Conservation (phyloP, 2,888 invertebrate species). For the Anoplius nigerrimus region DNA sequence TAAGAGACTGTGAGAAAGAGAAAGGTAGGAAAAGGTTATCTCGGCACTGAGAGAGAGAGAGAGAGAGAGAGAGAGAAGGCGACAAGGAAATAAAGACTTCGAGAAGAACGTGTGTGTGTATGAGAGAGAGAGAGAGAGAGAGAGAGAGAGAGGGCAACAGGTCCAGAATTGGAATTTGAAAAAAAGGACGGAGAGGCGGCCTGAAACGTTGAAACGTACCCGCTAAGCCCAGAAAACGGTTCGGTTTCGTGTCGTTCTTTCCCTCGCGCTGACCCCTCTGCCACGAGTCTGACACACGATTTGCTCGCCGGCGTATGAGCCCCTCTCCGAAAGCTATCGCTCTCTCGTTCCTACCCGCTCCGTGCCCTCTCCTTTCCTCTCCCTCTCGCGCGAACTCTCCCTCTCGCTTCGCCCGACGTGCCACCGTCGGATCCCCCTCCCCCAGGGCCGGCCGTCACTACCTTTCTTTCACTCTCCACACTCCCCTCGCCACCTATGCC, state of each 20-base stretch:
- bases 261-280: slow-evolving; percentile 73
- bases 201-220: slow-evolving; percentile 65
- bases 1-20: not conserved
- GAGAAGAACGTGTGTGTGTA: too few relatives aligned
- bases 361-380: not conserved
- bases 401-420: not conserved
- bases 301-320: slow-evolving; percentile 62
- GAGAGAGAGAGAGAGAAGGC: slow-evolving; percentile 20
- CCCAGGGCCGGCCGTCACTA: not conserved
- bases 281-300: slow-evolving; percentile 72
- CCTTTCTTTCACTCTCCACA: not conserved
- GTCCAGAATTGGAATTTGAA: slow-evolving; percentile 1
- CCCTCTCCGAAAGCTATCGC: slow-evolving; percentile 40
- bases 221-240: slow-evolving; percentile 70
- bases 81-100: too few relatives aligned
- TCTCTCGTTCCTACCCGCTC: slow-evolving; percentile 21
- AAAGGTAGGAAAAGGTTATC: not conserved
- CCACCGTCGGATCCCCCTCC: not conserved
- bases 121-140: not conserved
- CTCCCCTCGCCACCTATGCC: not conserved
- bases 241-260: slow-evolving; percentile 69
- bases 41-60: too few relatives aligned
- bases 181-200: slow-evolving; percentile 19
- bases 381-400: not conserved
- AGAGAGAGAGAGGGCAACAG: slow-evolving; percentile 1